Evolutionary conservation across 1,140 invertebrate genomes (phyloP), one percentile per base, ranked within the genome.

Genomic region (Triops longicaudatus): DNA sequence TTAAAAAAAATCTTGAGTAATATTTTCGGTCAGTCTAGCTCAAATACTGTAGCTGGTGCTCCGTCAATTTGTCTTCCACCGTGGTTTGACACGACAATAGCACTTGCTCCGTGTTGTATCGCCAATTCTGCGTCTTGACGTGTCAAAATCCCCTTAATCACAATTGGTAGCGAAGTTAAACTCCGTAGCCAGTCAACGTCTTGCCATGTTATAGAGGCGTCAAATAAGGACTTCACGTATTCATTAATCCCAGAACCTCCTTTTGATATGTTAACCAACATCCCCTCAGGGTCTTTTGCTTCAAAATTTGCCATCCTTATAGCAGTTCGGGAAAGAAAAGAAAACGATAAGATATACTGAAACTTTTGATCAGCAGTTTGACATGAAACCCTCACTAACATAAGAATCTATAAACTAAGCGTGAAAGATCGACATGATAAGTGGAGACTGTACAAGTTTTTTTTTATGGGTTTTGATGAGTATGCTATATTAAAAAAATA

Each of bases 191-290:
- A 86, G 31, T 78, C 28, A 11, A 87, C 75, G 79, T 87, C 86
- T 12, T 82, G 80, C 85, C 85, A 86, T 43, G 81, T 82, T 3
- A 86, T 63, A 9, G 82, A 80, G 14, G 80, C 74, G 79, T 86
- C 85, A 79, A 86, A 83, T 7, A 82, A 76, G 28, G 85, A 86
- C 9, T 85, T 86, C 0, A 93, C 90, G 81, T 95, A 96, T 80
- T 91, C 88, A 79, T 88, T 91, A 1, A 97, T 86, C 9, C 90
- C 90, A 7, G 93, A 95, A 7, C 86, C 85, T 81, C 73, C 84
- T 79, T 5, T 87, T 6, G 50, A 63, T 22, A 63, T 14, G 22
- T 63, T 63, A n/a, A 63, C 50, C 10, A 63, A 14, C 10, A 6
- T 63, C 74, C 28, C 79, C 77, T 73, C 76, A 73, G 74, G 78